Percentiles rank a stretch among this genome's conserved stretches.
phyloP scores from a whole-genome alignment of 2,888 invertebrate genomes.

The Liposcelis brunnea region DNA sequence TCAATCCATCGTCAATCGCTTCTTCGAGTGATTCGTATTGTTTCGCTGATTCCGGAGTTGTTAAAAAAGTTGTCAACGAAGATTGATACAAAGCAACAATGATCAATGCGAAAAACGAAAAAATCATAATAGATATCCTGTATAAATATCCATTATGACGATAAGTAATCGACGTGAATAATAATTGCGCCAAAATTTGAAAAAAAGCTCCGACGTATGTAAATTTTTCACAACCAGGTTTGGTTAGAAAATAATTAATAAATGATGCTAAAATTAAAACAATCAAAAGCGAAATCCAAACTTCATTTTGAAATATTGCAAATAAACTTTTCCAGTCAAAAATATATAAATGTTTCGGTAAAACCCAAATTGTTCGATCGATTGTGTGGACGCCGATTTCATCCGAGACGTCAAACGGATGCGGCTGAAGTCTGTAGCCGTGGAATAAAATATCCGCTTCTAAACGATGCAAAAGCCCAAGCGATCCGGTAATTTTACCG shows the following conservation, averaged over 20 bases:
- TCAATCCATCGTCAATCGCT: too few relatives aligned
- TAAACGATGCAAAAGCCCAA: neutral
- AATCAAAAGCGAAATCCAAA: neutral
- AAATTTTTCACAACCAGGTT: too few relatives aligned
- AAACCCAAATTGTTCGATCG: neutral
- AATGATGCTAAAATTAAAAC: neutral
- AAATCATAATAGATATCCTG: too few relatives aligned
- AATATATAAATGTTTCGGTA: neutral
- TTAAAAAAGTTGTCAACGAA: too few relatives aligned
- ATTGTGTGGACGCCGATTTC: neutral
- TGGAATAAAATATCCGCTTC: conserved; percentile 4
- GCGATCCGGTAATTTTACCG: neutral
- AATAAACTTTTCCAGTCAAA: neutral
- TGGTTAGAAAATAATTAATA: neutral
- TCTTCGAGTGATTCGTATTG: too few relatives aligned
- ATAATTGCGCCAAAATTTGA: too few relatives aligned
- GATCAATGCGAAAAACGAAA: too few relatives aligned
- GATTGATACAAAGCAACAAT: too few relatives aligned
- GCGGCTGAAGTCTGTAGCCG: neutral
- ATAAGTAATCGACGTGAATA: too few relatives aligned
- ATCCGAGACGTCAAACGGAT: neutral
- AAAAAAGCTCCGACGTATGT: too few relatives aligned
- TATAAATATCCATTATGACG: too few relatives aligned
- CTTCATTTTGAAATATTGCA: neutral
- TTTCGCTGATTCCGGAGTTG: too few relatives aligned